Evolutionary conservation across 2,888 invertebrate species (phyloP).

Genomic region (Agrenia bidenticulata): DNA sequence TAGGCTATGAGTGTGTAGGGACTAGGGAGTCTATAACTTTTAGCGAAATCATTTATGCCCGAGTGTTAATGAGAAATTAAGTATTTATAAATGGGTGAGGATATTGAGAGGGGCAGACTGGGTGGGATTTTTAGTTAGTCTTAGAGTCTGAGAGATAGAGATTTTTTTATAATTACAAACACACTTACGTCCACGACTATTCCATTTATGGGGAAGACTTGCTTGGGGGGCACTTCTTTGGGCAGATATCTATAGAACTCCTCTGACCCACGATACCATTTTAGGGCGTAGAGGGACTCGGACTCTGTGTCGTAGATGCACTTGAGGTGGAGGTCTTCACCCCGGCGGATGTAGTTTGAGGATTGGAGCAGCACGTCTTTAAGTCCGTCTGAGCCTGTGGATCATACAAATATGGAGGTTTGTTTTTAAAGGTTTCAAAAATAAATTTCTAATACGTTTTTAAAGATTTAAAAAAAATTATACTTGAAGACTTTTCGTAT

Average conservation of each 20-base stretch:
- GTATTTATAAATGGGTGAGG: too few species aligned
- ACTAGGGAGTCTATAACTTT: too few species aligned
- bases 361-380: slow-evolving; percentile 39
- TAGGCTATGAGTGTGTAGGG: too few species aligned
- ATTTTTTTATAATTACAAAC: too few species aligned
- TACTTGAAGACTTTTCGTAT: too few species aligned
- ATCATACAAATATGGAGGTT: too few species aligned
- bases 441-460: too few species aligned
- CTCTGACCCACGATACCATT: slow-evolving; percentile 44
- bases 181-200: slow-evolving; percentile 40
- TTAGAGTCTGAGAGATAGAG: too few species aligned
- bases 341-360: slow-evolving; percentile 36
- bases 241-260: slow-evolving; percentile 45
- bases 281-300: slow-evolving; percentile 44
- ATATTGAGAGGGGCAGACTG: background rate
- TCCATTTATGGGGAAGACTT: slow-evolving; percentile 33
- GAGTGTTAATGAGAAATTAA: too few species aligned
- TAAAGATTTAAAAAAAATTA: too few species aligned
- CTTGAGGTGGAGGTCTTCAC: slow-evolving; percentile 40
- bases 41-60: too few species aligned
- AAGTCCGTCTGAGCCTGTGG: slow-evolving; percentile 42
- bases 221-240: slow-evolving; percentile 38
- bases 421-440: too few species aligned
- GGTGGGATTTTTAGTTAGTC: background rate
- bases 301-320: slow-evolving; percentile 45